Percentiles rank a stretch among this genome's conserved stretches.
phyloP scores from a whole-genome alignment of 2,888 invertebrate genomes.

The Elmis aenea region DNA sequence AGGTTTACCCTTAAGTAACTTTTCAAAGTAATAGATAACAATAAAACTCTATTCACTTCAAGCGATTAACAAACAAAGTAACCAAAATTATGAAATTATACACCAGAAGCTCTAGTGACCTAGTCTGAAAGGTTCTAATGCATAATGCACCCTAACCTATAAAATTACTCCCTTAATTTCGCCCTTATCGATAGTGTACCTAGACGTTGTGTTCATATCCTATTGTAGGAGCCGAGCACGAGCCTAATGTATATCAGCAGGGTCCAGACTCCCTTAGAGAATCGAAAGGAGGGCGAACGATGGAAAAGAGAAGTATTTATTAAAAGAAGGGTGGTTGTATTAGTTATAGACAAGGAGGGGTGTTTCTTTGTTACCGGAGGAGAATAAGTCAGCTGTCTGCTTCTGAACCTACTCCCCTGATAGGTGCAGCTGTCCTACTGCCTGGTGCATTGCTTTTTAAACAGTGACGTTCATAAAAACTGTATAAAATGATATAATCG shows the following conservation, averaged over 20 bases:
- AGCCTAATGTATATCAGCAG: slow-evolving; percentile 16
- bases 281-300: slow-evolving; percentile 29
- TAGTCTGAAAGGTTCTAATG: slow-evolving; percentile 25
- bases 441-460: slow-evolving; percentile 15
- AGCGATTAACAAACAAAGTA: slow-evolving; percentile 14
- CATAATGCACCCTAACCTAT: slow-evolving; percentile 25
- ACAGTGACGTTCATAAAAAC: slow-evolving; percentile 12
- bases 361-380: slow-evolving; percentile 43
- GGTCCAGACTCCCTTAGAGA: slow-evolving; percentile 15
- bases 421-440: slow-evolving; percentile 32
- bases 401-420: slow-evolving; percentile 24
- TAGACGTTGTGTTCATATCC: slow-evolving; percentile 16
- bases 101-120: slow-evolving; percentile 34
- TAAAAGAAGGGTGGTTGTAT: slow-evolving; percentile 32
- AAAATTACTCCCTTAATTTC: slow-evolving; percentile 23
- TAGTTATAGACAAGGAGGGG: slow-evolving; percentile 37
- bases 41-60: too few species aligned
- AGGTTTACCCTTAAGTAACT: too few species aligned
- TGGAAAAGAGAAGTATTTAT: slow-evolving; percentile 27
- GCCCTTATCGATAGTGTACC: slow-evolving; percentile 24
- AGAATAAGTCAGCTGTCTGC: slow-evolving; percentile 48
- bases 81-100: slow-evolving; percentile 14
- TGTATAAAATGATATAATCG: too few species aligned
- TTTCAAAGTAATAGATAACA: too few species aligned
- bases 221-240: slow-evolving; percentile 27